A percentile compares a stretch with the other conserved stretches of the same genome.
Evolutionary conservation across 2,113 vertebrate species (phyloP).

Genomic region (Nothocercus julius): DNA sequence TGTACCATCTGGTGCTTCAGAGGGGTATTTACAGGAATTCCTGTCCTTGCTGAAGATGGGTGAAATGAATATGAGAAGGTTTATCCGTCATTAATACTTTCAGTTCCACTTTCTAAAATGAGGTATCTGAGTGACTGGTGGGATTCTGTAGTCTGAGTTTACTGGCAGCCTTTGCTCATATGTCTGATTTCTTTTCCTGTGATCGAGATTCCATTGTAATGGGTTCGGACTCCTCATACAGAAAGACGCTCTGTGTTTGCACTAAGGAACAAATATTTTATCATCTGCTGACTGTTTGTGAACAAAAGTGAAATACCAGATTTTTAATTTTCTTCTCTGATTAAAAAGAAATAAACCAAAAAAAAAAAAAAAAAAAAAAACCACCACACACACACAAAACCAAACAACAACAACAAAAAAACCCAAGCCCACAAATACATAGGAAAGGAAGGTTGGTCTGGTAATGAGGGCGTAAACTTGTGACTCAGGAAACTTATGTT

Average conservation of each 20-base stretch:
- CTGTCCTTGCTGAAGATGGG: background rate
- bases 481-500: background rate
- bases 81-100: background rate
- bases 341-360: background rate
- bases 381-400: too few species aligned
- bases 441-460: background rate
- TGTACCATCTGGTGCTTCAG: background rate
- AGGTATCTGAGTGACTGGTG: background rate
- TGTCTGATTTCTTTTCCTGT: background rate
- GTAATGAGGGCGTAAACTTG: background rate
- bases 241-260: background rate
- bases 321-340: background rate
- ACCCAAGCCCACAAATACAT: background rate
- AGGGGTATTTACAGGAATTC: slow-evolving; percentile 1
- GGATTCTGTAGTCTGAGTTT: slow-evolving; percentile 3
- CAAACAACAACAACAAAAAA: too few species aligned
- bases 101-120: too few species aligned
- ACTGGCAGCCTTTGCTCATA: background rate
- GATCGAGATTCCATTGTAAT: background rate
- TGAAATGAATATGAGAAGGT: slow-evolving; percentile 10
- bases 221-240: background rate
- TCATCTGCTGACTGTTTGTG: background rate
- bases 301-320: background rate
- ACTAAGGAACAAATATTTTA: background rate
- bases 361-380: background rate